Evolutionary conservation across 2,113 vertebrate genomes (phyloP), one percentile per base, ranked within the genome.

Genomic region (Atractosteus spatula): DNA sequence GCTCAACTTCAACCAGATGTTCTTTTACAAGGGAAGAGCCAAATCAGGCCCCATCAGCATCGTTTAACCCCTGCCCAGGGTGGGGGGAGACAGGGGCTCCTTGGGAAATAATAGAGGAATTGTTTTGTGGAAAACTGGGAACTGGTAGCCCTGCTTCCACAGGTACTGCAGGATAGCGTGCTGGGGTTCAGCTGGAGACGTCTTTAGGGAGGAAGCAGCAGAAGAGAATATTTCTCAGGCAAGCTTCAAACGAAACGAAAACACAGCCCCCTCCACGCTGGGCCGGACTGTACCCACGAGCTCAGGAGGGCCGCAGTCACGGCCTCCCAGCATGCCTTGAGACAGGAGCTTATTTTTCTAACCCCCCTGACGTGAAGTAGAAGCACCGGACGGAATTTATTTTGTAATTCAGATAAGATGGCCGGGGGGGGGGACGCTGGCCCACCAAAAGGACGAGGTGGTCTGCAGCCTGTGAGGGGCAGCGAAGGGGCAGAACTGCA

Each of bases 1-100:
- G 47, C 17, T 29, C 83, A 85, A 85, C 85, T 55, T 83, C 77
- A 78, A 87, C 88, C 89, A 90, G 89, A 90, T 92, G 89, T 89
- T 80, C 72, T 81, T 86, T 78, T 73, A 74, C 79, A 86, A 73
- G 41, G 17, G 47, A 51, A 61, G 55, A 13, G 86, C 88, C 86
- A 87, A 89, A 79, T 82, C 85, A 86, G 76, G 79, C 80, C 79
- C 79, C 83, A 79, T 78, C 81, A 79, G 83, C 80, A 76, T 62
- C 81, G 78, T 42, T 77, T 84, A 81, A 78, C 45, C 62, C 12
- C 79, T 87, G 81, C 84, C 87, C 78, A 73, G 82, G 84, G 82
- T 80, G 77, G 71, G 6, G 62, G 10, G 41, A 64, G 7, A 29
- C 17, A 1, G 17, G 17, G 47, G 47, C 5, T 51, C 8, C 81